phyloP scores from a whole-genome alignment of 2,888 invertebrate genomes.

The Leistus spinibarbis region DNA sequence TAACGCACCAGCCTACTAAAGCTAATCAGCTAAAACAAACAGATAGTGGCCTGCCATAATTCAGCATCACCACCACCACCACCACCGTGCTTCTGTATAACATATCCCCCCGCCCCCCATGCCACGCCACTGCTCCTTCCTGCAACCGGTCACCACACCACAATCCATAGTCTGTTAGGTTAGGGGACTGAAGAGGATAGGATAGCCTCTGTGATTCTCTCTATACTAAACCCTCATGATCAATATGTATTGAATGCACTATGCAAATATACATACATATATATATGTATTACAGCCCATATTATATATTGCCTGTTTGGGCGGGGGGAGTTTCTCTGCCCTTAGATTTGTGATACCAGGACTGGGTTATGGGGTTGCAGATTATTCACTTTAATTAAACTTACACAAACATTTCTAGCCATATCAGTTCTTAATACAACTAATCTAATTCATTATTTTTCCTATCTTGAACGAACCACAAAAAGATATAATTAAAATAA shows the following conservation, averaged over 20 bases:
- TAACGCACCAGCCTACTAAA: conserved; percentile 55
- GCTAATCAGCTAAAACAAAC: conserved; percentile 61
- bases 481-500: too few species aligned
- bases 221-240: conserved; percentile 55
- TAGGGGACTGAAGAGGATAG: background rate
- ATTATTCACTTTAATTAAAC: too few species aligned
- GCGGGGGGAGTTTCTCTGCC: too few species aligned
- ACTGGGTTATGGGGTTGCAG: too few species aligned
- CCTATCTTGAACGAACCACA: too few species aligned
- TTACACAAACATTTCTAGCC: too few species aligned
- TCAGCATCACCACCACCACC: conserved; percentile 53
- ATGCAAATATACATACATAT: conserved; percentile 52
- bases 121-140: background rate
- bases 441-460: too few species aligned
- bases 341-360: too few species aligned
- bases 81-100: background rate
- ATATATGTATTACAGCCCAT: background rate
- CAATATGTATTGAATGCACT: conserved; percentile 59
- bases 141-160: background rate
- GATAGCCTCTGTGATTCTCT: background rate
- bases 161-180: background rate
- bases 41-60: conserved; percentile 60
- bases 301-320: too few species aligned
- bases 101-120: background rate
- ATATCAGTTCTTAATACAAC: too few species aligned